Conservation (phyloP, 1,140 invertebrate genomes). For the Lepidostoma basale region DNA sequence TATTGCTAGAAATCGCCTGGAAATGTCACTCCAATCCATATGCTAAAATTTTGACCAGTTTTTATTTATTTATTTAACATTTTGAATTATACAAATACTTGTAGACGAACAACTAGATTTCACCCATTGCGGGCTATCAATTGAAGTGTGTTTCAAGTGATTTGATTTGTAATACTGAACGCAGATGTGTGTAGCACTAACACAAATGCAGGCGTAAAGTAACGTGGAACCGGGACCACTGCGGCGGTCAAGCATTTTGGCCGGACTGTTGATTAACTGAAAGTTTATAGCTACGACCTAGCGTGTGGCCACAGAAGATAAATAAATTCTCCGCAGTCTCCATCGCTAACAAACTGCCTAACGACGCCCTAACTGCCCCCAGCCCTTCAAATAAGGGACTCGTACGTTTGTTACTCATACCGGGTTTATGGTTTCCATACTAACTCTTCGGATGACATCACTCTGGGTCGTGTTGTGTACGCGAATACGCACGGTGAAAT, state of each 20-base stretch:
- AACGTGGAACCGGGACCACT: background rate
- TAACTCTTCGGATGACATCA: background rate
- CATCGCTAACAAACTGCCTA: slow-evolving; percentile 17
- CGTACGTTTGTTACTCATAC: too few relatives aligned
- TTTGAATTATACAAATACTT: too few relatives aligned
- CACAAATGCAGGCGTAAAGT: background rate
- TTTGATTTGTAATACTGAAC: too few relatives aligned
- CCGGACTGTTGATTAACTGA: slow-evolving; percentile 19
- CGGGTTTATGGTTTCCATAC: background rate
- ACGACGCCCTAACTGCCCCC: background rate
- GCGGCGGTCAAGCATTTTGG: slow-evolving; percentile 19
- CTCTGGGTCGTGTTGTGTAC: too few relatives aligned
- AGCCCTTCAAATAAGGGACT: background rate
- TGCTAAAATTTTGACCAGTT: too few relatives aligned
- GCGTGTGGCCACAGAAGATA: slow-evolving; percentile 21
- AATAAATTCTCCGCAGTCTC: slow-evolving; percentile 6
- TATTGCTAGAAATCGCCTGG: too few relatives aligned
- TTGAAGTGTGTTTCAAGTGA: too few relatives aligned
- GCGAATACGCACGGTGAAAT: too few relatives aligned
- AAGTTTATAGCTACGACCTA: slow-evolving; percentile 15
- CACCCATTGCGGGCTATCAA: too few relatives aligned
- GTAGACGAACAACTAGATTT: too few relatives aligned
- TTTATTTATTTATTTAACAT: too few relatives aligned
- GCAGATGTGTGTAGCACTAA: background rate
- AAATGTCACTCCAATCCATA: too few relatives aligned